phyloP scores from a whole-genome alignment of 2,113 vertebrate genomes.

The Pygoscelis adeliae region DNA sequence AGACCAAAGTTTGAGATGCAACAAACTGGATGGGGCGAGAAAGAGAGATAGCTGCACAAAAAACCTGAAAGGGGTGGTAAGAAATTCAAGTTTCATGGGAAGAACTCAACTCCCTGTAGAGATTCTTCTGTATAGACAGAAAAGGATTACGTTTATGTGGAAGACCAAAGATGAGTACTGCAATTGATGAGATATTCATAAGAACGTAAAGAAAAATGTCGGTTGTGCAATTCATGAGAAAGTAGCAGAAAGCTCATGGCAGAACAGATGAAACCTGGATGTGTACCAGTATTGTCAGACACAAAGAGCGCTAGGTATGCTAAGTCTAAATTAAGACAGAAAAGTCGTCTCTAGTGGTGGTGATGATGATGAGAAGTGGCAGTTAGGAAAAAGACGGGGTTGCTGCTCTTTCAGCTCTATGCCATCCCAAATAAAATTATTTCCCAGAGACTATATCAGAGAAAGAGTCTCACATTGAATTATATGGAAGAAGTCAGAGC shows the following conservation, averaged over 20 bases:
- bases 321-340: not conserved
- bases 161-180: not conserved
- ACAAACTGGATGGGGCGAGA: not conserved
- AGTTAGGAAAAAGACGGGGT: not conserved
- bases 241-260: not conserved
- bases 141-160: not conserved
- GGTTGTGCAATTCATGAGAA: not conserved
- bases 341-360: not conserved
- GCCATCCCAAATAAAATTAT: not conserved
- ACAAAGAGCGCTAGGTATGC: not conserved
- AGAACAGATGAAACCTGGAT: not conserved
- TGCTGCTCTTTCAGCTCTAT: not conserved
- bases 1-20: not conserved
- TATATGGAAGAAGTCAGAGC: not conserved
- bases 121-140: not conserved
- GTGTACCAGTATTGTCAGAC: not conserved
- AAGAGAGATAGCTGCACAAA: not conserved
- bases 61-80: not conserved
- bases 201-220: not conserved
- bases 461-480: not conserved
- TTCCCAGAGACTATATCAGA: not conserved
- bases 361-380: not conserved
- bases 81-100: not conserved
- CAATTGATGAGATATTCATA: not conserved
- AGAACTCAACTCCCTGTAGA: not conserved